Evolutionary conservation across 2,797 vertebrate species (phyloP), one percentile per base, ranked within the genome.

Genomic region (Phalloptychus januarius): DNA sequence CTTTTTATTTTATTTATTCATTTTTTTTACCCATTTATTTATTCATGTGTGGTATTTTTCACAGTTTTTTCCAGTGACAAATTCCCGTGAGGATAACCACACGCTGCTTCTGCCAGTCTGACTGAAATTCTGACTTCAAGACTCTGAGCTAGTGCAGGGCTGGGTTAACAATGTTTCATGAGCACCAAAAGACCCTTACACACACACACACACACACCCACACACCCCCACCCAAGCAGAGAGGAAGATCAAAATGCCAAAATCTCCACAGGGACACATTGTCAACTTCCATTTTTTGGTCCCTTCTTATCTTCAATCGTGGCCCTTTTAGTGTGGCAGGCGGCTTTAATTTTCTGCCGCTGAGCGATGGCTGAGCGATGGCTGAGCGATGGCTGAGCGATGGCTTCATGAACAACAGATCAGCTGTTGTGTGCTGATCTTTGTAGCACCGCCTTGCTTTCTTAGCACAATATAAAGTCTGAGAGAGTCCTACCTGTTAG

Each of bases 201-300:
- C 1, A 20, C 6, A 4, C 18, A 18, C 58, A 31, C n/a, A 28
- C 54, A 31, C 12, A 15, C 25, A n/a, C 56, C 16, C 28, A 33
- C 52, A 28, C 52, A 31, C 28, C 2, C 56, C 7, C 56, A 4
- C 38, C 2, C 65, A n/a, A 23, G 7, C 63, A 40, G 10, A 42
- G 36, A n/a, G 11, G 23, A 23, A 38, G 31, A 83, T 86, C 78
- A 88, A 79, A 87, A 86, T 85, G 70, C 58, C 80, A 81, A 74
- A 71, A 78, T 80, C 61, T 88, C 85, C 77, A 72, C 72, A 10
- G 82, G 75, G 72, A 82, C 12, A 46, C 40, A 40, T 82, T 72
- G 20, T 80, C 77, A 52, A 76, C 81, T 82, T 81, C 71, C 69
- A 75, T 81, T 75, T 76, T 56, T 28, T n/a, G 48, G 16, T 44